Evolutionary conservation across 2,888 invertebrate species (phyloP).

Genomic region (Phlogophora meticulosa): DNA sequence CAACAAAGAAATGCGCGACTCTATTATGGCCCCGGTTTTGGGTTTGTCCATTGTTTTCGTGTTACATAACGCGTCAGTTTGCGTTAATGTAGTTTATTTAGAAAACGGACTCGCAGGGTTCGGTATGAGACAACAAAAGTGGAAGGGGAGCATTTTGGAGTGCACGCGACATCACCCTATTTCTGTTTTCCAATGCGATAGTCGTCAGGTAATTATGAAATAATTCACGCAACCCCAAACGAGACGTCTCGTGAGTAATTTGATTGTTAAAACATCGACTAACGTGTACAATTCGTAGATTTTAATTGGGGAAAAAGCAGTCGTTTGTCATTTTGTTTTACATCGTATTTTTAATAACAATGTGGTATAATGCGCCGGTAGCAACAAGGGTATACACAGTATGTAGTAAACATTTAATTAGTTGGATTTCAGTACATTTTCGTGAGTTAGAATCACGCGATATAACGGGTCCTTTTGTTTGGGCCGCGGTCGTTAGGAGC

Average conservation of each 20-base stretch:
- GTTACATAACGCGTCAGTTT: constrained; percentile 69
- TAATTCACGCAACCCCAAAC: constrained; percentile 70
- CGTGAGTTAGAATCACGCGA: constrained; percentile 81
- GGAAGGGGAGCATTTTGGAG: constrained; percentile 67
- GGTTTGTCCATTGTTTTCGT: constrained; percentile 70
- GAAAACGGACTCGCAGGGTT: constrained; percentile 55
- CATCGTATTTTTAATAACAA: constrained; percentile 63
- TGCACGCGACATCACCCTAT: constrained; percentile 73
- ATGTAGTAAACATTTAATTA: constrained; percentile 85
- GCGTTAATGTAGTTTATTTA: constrained; percentile 63
- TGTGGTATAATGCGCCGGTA: constrained; percentile 36
- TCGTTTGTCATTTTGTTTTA: constrained; percentile 69
- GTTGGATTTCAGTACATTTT: constrained; percentile 79
- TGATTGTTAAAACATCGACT: constrained; percentile 48
- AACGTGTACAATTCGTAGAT: constrained; percentile 50
- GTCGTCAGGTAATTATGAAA: constrained; percentile 72
- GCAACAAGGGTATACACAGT: constrained; percentile 71
- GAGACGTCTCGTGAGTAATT: constrained; percentile 17
- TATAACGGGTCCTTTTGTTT: constrained; percentile 76
- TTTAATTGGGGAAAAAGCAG: constrained; percentile 68
- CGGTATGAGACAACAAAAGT: constrained; percentile 71
- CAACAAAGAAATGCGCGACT: constrained; percentile 61
- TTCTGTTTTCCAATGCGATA: constrained; percentile 70
- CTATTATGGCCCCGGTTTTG: constrained; percentile 58
- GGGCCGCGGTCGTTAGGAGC: constrained; percentile 69